Evolutionary conservation across 1,140 invertebrate species (phyloP), one percentile per base, ranked within the genome.

Genomic region (Brachionus paranguensis): DNA sequence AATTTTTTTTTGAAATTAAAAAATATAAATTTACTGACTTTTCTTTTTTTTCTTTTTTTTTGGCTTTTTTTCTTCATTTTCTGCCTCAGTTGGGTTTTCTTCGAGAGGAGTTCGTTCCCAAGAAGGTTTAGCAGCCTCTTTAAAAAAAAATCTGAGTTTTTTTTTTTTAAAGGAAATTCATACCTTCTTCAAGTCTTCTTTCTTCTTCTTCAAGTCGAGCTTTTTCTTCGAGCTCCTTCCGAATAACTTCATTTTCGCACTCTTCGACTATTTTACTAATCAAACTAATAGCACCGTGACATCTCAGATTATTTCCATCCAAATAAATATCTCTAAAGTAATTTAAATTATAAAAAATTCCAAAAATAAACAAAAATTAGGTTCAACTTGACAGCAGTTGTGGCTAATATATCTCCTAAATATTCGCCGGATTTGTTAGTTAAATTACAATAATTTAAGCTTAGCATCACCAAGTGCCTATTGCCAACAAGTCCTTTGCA

Each of bases 251-350:
- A 24, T 85, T 84, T 68, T 89, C 87, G 29, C 88, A 87, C 29
- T 88, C 86, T 76, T 88, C 88, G n/a, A 86, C 88, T 85, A 86
- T 87, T 12, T 87, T 78, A 50, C 87, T 86, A 41, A 89, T 88
- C 17, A 89, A 84, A 47, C 88, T 86, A 50, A 87, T 86, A 0
- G 86, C 85, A 8, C 89, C 89, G 37, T 89, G 87, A 85, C 88
- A 88, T 76, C 88, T 85, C 1, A 89, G 84, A 64, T 88, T 86
- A 72, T 89, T 89, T 7, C 89, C 89, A 86, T 89, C 88, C 12
- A 89, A 68, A 84, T 87, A 89, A 33, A 89, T 83, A 6, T 89
- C 88, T 60, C 89, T 89, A 50, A 37, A 85, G 6, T 37, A 5
- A 37, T 37, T 37, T 29, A 29, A 29, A 29, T 37, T 37, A 20